These are phyloP conservation scores for Synanthedon formicaeformis DNA, from an alignment of 2,888 invertebrate species.

Conservation along the genomic window DNA sequence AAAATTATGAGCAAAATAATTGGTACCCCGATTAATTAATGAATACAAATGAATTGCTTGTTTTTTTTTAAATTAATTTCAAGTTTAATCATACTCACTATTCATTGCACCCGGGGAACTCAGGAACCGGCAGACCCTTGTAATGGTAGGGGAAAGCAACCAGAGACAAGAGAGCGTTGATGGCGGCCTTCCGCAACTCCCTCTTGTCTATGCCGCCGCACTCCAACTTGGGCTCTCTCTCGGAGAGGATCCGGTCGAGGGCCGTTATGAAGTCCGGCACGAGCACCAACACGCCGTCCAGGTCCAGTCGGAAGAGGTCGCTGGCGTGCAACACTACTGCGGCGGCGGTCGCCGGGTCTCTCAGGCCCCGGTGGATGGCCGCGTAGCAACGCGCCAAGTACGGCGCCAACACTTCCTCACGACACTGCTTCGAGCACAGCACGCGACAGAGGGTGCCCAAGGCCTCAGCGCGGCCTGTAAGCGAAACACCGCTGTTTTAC, in stretches of 20 bases:
- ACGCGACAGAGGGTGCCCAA: constrained; percentile 95
- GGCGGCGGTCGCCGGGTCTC: constrained; percentile 79
- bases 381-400: constrained; percentile 95
- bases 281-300: constrained; percentile 92
- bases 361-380: constrained; percentile 88
- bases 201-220: constrained; percentile 76
- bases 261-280: constrained; percentile 92
- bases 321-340: constrained; percentile 88
- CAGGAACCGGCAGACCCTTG: constrained; percentile 79
- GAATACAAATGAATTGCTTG: no score
- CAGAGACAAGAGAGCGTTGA: constrained; percentile 90
- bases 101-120: constrained; percentile 73
- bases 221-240: constrained; percentile 82
- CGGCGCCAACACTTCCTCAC: constrained; percentile 91
- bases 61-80: no score
- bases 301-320: constrained; percentile 88
- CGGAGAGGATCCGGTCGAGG: constrained; percentile 89
- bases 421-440: constrained; percentile 94
- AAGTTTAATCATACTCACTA: constrained; percentile 31
- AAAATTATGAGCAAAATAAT: no score
- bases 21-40: no score
- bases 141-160: constrained; percentile 95
- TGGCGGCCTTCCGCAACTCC: constrained; percentile 90
- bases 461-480: constrained; percentile 88
- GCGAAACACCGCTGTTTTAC: no score